Conservation (phyloP, 2,888 invertebrate genomes). For the Lasiommata megera region DNA sequence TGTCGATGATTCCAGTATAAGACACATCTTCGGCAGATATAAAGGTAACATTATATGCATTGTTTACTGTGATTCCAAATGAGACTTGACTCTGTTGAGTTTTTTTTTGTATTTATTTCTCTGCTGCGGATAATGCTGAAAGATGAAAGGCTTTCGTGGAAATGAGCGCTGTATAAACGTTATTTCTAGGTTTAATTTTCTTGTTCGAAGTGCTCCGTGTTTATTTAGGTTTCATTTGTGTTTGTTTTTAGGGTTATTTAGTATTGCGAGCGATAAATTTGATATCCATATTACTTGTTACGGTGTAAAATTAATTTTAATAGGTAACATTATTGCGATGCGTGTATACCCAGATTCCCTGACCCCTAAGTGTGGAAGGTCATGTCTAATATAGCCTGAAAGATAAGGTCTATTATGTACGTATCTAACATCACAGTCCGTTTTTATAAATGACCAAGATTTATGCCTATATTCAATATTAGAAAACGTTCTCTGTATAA, state of each 20-base stretch:
- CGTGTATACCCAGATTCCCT: too few species aligned
- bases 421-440: too few species aligned
- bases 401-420: not conserved
- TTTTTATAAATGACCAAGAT: not conserved
- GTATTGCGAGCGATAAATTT: not conserved
- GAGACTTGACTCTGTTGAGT: constrained; percentile 20
- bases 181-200: constrained; percentile 17
- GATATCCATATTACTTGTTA: too few species aligned
- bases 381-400: not conserved
- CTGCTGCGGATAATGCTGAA: constrained; percentile 23
- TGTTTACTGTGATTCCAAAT: constrained; percentile 27
- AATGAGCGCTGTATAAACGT: constrained; percentile 25
- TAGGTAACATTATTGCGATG: too few species aligned
- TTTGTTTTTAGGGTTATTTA: constrained; percentile 13
- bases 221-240: constrained; percentile 20
- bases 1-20: constrained; percentile 8
- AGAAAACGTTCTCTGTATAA: too few species aligned
- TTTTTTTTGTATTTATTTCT: constrained; percentile 22
- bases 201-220: constrained; percentile 15
- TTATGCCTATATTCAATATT: not conserved
- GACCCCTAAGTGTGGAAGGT: not conserved
- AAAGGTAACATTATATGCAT: constrained; percentile 26
- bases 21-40: constrained; percentile 4
- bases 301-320: too few species aligned
- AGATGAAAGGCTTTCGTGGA: constrained; percentile 29